Evolutionary conservation across 2,888 invertebrate genomes (phyloP), one percentile per base, ranked within the genome.

Genomic region (Polylopha cassiicola): DNA sequence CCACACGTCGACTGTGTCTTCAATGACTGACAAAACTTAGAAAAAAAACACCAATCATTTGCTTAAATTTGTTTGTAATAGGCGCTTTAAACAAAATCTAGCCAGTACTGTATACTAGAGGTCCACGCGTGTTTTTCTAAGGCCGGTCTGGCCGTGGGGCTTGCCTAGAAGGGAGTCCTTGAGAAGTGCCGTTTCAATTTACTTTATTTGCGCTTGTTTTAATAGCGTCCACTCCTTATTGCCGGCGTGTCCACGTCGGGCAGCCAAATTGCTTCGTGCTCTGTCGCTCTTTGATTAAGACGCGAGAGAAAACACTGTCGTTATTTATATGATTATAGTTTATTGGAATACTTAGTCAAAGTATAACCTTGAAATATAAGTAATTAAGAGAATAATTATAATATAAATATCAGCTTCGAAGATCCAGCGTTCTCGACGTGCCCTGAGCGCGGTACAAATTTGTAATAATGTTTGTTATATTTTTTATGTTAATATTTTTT

Each of bases 171-270:
- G 51, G 52, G 51, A 58, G 47, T 48, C 45, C 37, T 34, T 52
- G 56, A 60, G 54, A 64, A 71, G 75, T 75, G 67, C 73, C 78
- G 71, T 79, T 82, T 84, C 82, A 84, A 84, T 84, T 82, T 82
- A 78, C 76, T 81, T 79, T 84, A 81, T 84, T 84, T 84, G 80
- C 74, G 73, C 78, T 78, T 81, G 84, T 82, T 84, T 85, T 82
- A 84, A 84, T 84, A 81, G 84, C 76, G 73, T 71, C 72, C 73
- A 70, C 71, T 79, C 70, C 78, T 82, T 82, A 81, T 84, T 82
- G 80, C 73, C 67, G 63, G 68, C 66, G 65, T 69, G 70, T n/a
- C n/a, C n/a, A n/a, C n/a, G 73, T 66, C 66, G 73, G 70, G 65
- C 73, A 70, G 62, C 78, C 79, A 80, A 82, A 84, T 82, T 84